Base-by-base conservation (phyloP, 2,888 invertebrate genomes). In the Cheilosia soror region DNA sequence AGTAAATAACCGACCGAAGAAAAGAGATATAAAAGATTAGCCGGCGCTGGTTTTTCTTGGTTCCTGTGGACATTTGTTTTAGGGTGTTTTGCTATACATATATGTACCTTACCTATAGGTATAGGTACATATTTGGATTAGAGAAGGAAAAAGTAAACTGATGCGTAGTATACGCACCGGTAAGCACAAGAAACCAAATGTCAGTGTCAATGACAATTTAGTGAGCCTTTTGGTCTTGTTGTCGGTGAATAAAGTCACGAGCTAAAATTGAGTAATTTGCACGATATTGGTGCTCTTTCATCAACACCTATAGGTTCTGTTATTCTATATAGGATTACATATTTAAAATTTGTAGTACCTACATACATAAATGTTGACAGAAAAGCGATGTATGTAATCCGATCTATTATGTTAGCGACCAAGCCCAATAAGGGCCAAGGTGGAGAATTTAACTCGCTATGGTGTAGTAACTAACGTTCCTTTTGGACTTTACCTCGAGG, bases 161-260 rank as follows among this genome's bases (percentile, higher is more conserved):
- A 40, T 57, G 63, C 55, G 27, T 57, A n/a, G 13, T 33, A 29
- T 13, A 29, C 62, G 20, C 51, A 11, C 4, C 33, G 20, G 33
- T 9, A 55, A 42, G 37, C 44, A 44, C 47, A 73, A 37, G 44
- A 75, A 53, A 47, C 44, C 44, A 55, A 55, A 73, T 47, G 47
- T 57, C 75, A 75, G 47, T 75, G 75, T 75, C 75, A 75, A 75
- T 75, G 75, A 75, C 65, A 51, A 49, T 37, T 27, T 58, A 1
- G 2, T 33, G 20, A 15, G 25, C 4, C n/a, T 44, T 5, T 44
- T 15, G 0, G n/a, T 15, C 44, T 9, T 44, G 15, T 47, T 7
- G 6, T 47, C 44, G 44, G 44, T 20, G 20, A 20, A 20, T 20
- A 20, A 20, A 20, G 2, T 20, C 15, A 20, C n/a, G 15, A 47